Evolutionary conservation across 2,797 vertebrate genomes (phyloP).

Genomic region (Clamator glandarius): DNA sequence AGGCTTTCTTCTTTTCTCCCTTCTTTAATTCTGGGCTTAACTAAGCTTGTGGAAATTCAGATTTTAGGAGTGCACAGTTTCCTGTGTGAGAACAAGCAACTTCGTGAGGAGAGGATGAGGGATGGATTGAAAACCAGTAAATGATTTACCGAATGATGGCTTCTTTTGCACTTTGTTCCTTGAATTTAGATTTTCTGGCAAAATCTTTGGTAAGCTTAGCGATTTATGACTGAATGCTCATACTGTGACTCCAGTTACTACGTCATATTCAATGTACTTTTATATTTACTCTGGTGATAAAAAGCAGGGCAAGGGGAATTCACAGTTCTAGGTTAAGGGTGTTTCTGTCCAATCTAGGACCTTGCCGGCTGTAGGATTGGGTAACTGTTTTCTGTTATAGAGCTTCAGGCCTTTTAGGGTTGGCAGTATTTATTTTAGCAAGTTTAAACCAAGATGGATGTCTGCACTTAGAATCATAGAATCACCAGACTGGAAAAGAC

Average conservation of each 20-base stretch:
- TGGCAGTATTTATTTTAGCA: background rate
- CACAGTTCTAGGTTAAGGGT: background rate
- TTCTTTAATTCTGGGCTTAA: background rate
- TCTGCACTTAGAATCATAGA: too few relatives aligned
- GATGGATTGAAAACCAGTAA: background rate
- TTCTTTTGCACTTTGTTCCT: slow-evolving; percentile 2
- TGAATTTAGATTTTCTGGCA: background rate
- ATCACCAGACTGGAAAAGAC: too few relatives aligned
- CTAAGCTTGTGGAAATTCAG: background rate
- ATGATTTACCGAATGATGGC: background rate
- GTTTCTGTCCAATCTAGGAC: background rate
- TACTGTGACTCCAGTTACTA: background rate
- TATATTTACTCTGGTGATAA: background rate
- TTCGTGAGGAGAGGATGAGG: background rate
- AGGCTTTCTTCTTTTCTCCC: background rate
- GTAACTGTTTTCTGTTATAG: background rate
- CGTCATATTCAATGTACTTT: background rate
- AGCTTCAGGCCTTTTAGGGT: background rate
- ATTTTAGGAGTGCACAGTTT: background rate
- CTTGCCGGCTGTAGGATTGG: background rate
- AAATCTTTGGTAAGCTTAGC: background rate
- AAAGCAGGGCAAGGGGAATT: background rate
- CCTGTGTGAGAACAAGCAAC: background rate
- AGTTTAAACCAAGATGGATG: background rate
- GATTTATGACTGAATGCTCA: background rate